phyloP scores from a whole-genome alignment of 2,888 invertebrate genomes.

The Bruchidius siliquastri region DNA sequence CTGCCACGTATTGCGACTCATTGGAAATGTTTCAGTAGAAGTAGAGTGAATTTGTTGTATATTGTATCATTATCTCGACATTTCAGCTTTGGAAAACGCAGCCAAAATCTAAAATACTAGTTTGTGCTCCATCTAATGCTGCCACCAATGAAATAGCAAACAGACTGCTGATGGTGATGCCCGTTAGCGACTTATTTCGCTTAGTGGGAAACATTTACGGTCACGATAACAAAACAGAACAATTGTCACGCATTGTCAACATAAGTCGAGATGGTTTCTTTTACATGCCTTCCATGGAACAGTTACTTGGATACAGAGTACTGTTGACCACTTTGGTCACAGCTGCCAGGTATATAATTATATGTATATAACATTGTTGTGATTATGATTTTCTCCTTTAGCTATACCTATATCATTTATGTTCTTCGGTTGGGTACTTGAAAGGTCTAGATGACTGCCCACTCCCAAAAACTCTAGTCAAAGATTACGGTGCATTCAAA shows the following conservation, averaged over 20 bases:
- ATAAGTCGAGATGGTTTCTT: conserved; percentile 45
- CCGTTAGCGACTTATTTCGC: conserved; percentile 42
- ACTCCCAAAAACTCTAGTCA: too few relatives aligned
- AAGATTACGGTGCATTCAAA: too few relatives aligned
- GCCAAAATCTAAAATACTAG: conserved; percentile 50
- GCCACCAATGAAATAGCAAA: conserved; percentile 63
- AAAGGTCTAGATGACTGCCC: too few relatives aligned
- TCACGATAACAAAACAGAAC: conserved; percentile 34
- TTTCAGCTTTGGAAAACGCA: conserved; percentile 22
- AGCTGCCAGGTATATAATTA: conserved; percentile 49
- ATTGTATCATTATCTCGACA: conserved; percentile 6
- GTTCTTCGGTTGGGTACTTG: too few relatives aligned
- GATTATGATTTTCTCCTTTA: too few relatives aligned
- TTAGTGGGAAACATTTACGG: conserved; percentile 42
- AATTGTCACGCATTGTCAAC: conserved; percentile 41
- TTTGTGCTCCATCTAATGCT: conserved; percentile 64
- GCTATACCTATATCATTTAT: too few relatives aligned
- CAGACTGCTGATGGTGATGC: conserved; percentile 42
- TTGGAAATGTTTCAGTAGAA: too few relatives aligned
- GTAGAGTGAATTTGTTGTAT: too few relatives aligned
- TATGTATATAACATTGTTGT: too few relatives aligned
- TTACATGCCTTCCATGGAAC: conserved; percentile 49
- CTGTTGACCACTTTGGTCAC: conserved; percentile 59
- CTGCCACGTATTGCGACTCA: too few relatives aligned
- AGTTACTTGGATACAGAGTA: conserved; percentile 53